A percentile compares a stretch with the other conserved stretches of the same genome.
Conservation (phyloP, 2,888 invertebrate species). For the Leucoma salicis region DNA sequence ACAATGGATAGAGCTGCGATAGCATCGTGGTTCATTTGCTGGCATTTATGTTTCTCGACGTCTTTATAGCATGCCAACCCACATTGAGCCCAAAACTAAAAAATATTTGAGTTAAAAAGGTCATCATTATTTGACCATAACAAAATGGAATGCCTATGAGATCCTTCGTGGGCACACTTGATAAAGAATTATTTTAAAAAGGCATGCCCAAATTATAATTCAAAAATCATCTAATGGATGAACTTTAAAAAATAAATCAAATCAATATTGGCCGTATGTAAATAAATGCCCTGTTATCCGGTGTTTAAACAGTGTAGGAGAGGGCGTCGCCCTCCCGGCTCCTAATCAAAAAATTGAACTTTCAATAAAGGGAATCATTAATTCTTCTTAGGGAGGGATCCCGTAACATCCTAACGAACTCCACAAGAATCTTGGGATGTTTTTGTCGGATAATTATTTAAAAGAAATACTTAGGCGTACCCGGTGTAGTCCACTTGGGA, state of each 20-base stretch:
- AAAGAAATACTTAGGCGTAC: slow-evolving; percentile 45
- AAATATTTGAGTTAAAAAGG: too few relatives aligned
- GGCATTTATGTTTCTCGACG: too few relatives aligned
- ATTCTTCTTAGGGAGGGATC: slow-evolving; percentile 79
- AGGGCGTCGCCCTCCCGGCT: slow-evolving; percentile 52
- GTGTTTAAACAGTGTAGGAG: slow-evolving; percentile 70
- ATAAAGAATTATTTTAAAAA: too few relatives aligned
- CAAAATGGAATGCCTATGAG: too few relatives aligned
- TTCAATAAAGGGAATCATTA: slow-evolving; percentile 88
- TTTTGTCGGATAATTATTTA: slow-evolving; percentile 70
- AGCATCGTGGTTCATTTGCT: too few relatives aligned
- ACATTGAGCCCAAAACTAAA: too few relatives aligned
- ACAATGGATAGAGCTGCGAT: too few relatives aligned
- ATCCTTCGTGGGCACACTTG: too few relatives aligned
- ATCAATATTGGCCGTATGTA: slow-evolving; percentile 74
- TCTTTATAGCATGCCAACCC: too few relatives aligned
- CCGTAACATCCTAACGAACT: slow-evolving; percentile 64
- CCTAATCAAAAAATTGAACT: slow-evolving; percentile 87
- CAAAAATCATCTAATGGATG: slow-evolving; percentile 13
- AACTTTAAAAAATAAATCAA: slow-evolving; percentile 58
- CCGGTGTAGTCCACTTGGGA: slow-evolving; percentile 49
- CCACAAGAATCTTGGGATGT: slow-evolving; percentile 73
- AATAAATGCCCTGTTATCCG: slow-evolving; percentile 77
- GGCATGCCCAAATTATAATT: too few relatives aligned
- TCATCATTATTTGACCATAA: too few relatives aligned